Percentiles rank a stretch among this genome's conserved stretches.
These are phyloP conservation scores for Tapirus terrestris DNA, from an alignment of 2,113 vertebrate species.

Conservation along the genomic window DNA sequence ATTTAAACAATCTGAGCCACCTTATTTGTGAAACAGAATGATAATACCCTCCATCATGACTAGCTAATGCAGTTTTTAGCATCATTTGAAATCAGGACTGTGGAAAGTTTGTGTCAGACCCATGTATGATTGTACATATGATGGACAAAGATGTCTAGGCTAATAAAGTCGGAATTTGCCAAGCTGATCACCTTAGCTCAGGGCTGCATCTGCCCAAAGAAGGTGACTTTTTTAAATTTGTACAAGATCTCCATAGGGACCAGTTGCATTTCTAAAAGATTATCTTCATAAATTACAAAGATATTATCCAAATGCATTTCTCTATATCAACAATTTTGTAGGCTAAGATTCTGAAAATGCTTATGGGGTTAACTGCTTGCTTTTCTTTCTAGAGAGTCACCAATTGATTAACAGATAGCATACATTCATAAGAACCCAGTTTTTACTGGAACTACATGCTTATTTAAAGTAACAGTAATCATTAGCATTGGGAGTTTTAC, in stretches of 20 bases:
- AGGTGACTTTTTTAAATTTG: background rate
- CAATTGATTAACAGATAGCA: background rate
- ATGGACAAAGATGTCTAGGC: background rate
- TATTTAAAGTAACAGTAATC: conserved; percentile 1
- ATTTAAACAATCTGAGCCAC: background rate
- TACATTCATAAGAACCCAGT: background rate
- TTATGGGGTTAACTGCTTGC: background rate
- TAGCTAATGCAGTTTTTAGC: background rate
- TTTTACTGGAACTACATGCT: background rate
- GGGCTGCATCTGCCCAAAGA: background rate
- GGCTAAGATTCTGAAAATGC: background rate
- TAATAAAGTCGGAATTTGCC: background rate
- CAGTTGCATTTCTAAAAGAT: background rate
- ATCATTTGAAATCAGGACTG: background rate
- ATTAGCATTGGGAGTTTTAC: background rate
- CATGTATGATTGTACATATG: background rate
- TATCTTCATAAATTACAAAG: background rate
- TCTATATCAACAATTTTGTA: background rate
- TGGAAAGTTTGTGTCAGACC: background rate
- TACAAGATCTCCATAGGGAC: background rate
- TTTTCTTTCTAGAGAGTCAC: conserved; percentile 31
- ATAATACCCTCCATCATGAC: background rate
- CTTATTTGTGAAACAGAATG: background rate
- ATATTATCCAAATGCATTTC: background rate
- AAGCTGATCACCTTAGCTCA: background rate